Evolutionary conservation across 2,797 vertebrate genomes (phyloP).

Genomic region (Artibeus lituratus): DNA sequence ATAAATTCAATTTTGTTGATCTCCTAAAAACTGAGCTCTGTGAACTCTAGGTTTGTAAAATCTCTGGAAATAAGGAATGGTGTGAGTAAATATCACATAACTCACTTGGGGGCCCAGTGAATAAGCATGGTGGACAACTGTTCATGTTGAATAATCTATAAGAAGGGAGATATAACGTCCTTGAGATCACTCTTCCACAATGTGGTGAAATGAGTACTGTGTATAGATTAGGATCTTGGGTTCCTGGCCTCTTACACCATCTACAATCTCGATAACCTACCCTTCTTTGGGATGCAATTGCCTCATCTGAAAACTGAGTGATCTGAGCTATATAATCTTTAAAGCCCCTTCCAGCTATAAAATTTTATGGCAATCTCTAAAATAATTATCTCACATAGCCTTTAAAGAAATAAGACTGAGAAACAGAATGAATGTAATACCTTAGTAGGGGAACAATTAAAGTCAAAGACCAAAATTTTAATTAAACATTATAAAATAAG

Average conservation of each 20-base stretch:
- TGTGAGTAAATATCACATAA: neutral
- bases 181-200: neutral
- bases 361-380: neutral
- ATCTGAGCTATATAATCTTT: neutral
- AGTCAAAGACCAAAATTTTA: neutral
- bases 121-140: neutral
- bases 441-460: neutral
- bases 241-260: neutral
- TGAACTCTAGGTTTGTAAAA: neutral
- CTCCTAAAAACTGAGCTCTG: neutral
- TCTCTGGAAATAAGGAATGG: neutral
- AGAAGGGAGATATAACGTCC: neutral
- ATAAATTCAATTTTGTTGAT: neutral
- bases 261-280: neutral
- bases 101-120: neutral
- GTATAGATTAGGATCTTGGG: neutral
- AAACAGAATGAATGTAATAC: neutral
- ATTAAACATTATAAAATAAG: neutral
- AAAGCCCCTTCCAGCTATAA: neutral
- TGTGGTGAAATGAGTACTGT: neutral
- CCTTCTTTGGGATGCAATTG: constrained; percentile 8
- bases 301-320: constrained; percentile 7
- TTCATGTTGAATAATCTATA: neutral
- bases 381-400: neutral
- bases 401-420: neutral